Base-by-base conservation (phyloP, 2,888 invertebrate genomes). In the Microchrysa polita region DNA sequence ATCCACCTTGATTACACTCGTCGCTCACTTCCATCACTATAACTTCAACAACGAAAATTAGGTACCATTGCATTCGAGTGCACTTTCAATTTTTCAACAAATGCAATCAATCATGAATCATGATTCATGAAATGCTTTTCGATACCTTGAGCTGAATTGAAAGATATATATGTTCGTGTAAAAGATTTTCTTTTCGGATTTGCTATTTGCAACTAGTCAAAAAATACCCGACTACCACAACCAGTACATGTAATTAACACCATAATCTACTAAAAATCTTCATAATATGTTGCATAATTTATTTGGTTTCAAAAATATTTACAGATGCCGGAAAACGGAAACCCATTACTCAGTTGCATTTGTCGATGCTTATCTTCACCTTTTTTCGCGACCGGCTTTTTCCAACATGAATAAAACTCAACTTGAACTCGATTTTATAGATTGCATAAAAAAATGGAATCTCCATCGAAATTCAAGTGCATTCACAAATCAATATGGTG, bases 71-170 rank as follows among this genome's bases (percentile, higher is more conserved):
- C 44, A 42, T 44, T 65, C 22, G 44, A 65, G 27, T 34, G 18
- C 48, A 65, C 65, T 22, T 42, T 48, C 65, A 20, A 22, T 48
- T n/a, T n/a, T 12, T 61, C 61, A 61, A 61, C 65, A 65, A 22
- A 22, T 18, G n/a, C 16, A 48, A 48, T 65, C 22, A 65, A 65
- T 65, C 65, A 65, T 44, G 2, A 1, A 14, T 42, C 65, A 10
- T 12, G 18, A 16, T 18, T 20, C 44, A n/a, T n/a, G n/a, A n/a
- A n/a, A n/a, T n/a, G n/a, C n/a, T n/a, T n/a, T n/a, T n/a, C 5
- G 14, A 65, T 22, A 65, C 44, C 44, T 44, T 65, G 65, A 44
- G 20, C 48, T 14, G 48, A 65, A 63, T 42, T 18, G 18, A 65
- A 65, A 48, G 16, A 48, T 48, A n/a, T 12, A 48, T 48, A 5